These are phyloP conservation scores for Psammodynastes pulverulentus DNA, from an alignment of 2,113 vertebrate genomes.

Conservation along the genomic window DNA sequence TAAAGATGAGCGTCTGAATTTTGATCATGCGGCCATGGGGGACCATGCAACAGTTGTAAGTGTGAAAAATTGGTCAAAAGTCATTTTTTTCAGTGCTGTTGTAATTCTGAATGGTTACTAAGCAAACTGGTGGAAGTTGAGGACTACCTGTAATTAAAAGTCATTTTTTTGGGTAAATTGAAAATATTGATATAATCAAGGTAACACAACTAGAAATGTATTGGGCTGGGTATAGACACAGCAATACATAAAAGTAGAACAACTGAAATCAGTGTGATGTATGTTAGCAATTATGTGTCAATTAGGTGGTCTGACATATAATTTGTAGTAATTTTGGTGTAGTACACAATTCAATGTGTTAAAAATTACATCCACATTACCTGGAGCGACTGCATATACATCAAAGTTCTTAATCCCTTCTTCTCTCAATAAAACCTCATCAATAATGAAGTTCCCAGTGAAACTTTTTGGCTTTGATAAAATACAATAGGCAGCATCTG, in stretches of 20 bases:
- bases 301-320: not conserved
- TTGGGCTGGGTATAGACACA: not conserved
- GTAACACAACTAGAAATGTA: not conserved
- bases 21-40: not conserved
- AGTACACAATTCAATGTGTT: not conserved
- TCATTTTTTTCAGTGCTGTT: not conserved
- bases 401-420: conserved; percentile 87
- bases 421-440: conserved; percentile 84
- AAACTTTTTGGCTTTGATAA: conserved; percentile 80
- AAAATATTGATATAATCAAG: not conserved
- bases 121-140: not conserved
- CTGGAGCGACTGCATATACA: conserved; percentile 86
- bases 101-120: not conserved
- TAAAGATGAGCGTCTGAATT: not conserved
- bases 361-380: conserved; percentile 62
- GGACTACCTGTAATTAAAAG: not conserved
- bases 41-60: too few species aligned
- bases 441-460: conserved; percentile 91
- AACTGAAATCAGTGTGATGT: not conserved
- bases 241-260: not conserved
- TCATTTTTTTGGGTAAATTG: not conserved
- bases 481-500: conserved; percentile 92
- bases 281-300: not conserved
- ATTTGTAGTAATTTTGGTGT: not conserved
- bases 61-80: too few species aligned